These are phyloP conservation scores for Eclectus roratus DNA, from an alignment of 2,113 vertebrate genomes.

Conservation along the genomic window DNA sequence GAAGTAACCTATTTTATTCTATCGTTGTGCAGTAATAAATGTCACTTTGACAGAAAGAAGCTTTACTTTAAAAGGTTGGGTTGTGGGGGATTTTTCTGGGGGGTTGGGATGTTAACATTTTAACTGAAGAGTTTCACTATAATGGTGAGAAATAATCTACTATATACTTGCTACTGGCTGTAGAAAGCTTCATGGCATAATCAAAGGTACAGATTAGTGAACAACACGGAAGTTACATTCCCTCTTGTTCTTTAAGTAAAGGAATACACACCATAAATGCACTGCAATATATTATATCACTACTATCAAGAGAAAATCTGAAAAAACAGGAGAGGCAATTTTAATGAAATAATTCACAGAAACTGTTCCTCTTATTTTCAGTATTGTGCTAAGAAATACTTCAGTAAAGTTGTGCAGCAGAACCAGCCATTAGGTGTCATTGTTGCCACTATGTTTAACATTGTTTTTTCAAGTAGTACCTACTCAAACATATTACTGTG, in stretches of 20 bases:
- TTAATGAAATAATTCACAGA: neutral
- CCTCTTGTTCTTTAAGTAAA: neutral
- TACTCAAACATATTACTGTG: neutral
- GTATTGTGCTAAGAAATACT: neutral
- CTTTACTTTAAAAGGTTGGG: neutral
- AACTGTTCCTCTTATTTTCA: neutral
- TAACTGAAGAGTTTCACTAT: neutral
- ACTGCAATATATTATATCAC: neutral
- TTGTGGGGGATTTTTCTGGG: neutral
- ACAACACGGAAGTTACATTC: neutral
- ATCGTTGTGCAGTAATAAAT: neutral
- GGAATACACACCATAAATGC: neutral
- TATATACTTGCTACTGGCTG: neutral
- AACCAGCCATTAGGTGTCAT: constrained; percentile 39
- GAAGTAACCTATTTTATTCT: neutral
- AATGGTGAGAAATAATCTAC: neutral
- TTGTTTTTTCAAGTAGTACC: neutral
- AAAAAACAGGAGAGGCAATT: neutral
- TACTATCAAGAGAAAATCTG: neutral
- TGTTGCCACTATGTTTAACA: neutral
- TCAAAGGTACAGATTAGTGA: neutral
- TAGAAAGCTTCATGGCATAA: neutral
- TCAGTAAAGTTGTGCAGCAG: neutral
- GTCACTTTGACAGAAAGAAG: neutral
- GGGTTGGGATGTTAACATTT: accelerated